Evolutionary conservation across 2,888 invertebrate genomes (phyloP), one percentile per base, ranked within the genome.

Genomic region (Oscheius sp.): DNA sequence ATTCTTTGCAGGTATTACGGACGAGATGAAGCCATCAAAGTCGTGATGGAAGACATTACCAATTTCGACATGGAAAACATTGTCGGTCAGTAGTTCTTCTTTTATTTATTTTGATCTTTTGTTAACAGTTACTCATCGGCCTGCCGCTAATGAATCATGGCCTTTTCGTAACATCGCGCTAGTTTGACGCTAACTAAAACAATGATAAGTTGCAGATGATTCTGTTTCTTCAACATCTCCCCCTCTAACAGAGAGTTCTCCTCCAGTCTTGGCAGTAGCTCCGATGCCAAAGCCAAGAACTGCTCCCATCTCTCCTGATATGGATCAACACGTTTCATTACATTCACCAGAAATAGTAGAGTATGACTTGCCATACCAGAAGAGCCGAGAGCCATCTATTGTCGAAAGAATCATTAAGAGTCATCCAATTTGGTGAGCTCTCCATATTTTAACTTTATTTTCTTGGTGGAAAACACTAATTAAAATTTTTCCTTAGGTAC

Each of bases 11-110:
- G 68, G 35, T 53, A 47, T 29, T 63, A 68, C 55, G 68, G 55
- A 35, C 51, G 21, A 53, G 53, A 55, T 68, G 55, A 55, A 55
- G 68, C 35, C 13, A 55, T 68, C 32, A 37, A 35, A 37, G 11
- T 68, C 37, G 53, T 68, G 68, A 68, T 68, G 68, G 68, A 68
- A 55, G 68, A 68, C 47, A 68, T 68, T 42, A 68, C 68, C 35
- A 53, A 68, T 55, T 37, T 55, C 55, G 55, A 21, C 32, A 21
- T 53, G 68, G 68, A 68, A 32, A 29, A 7, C 13, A 13, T 33
- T 13, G 13, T 13, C 32, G 51, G 48, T 50, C 48, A 48, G 47
- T 65, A 47, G n/a, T 65, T 3, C 13, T 9, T n/a, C 21, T 53
- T 53, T 53, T n/a, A 53, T 53, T 21, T 42, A 7, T 42, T 42